phyloP scores from a whole-genome alignment of 1,140 invertebrate species.

The Panonychus citri region DNA sequence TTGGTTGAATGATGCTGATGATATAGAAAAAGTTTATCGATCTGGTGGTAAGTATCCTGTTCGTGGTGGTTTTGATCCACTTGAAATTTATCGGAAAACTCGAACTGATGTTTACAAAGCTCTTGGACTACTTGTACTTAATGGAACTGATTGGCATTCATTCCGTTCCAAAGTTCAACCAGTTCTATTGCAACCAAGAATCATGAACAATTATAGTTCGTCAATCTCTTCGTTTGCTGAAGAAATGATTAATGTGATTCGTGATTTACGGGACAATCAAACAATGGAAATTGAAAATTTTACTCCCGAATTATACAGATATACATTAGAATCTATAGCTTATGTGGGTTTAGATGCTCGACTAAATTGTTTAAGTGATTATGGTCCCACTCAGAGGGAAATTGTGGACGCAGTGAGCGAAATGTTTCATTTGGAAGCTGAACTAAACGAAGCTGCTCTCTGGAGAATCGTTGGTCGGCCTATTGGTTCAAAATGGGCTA shows the following conservation, averaged over 20 bases:
- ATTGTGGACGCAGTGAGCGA: no score
- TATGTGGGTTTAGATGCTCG: neutral
- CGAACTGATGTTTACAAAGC: slow-evolving; percentile 45
- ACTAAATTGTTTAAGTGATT: neutral
- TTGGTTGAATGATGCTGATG: slow-evolving; percentile 18
- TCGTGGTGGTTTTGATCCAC: slow-evolving; percentile 49
- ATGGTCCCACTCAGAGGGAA: no score
- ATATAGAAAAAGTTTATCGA: slow-evolving; percentile 23
- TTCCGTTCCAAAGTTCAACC: slow-evolving; percentile 44
- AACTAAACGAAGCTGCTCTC: slow-evolving; percentile 10
- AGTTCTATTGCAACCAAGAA: slow-evolving; percentile 41
- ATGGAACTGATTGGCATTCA: slow-evolving; percentile 56
- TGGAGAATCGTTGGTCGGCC: neutral
- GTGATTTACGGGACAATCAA: neutral
- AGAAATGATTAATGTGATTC: slow-evolving; percentile 31
- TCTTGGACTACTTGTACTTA: slow-evolving; percentile 57
- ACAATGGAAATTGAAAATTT: slow-evolving; percentile 17
- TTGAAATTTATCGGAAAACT: slow-evolving; percentile 46
- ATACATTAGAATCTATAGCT: slow-evolving; percentile 15
- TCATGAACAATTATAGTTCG: slow-evolving; percentile 37
- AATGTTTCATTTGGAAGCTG: no score
- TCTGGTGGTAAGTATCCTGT: slow-evolving; percentile 38
- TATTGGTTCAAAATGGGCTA: neutral
- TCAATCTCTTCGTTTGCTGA: slow-evolving; percentile 35
- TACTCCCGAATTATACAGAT: slow-evolving; percentile 15